phyloP scores from a whole-genome alignment of 2,888 invertebrate species.

The Folsomia candida region DNA sequence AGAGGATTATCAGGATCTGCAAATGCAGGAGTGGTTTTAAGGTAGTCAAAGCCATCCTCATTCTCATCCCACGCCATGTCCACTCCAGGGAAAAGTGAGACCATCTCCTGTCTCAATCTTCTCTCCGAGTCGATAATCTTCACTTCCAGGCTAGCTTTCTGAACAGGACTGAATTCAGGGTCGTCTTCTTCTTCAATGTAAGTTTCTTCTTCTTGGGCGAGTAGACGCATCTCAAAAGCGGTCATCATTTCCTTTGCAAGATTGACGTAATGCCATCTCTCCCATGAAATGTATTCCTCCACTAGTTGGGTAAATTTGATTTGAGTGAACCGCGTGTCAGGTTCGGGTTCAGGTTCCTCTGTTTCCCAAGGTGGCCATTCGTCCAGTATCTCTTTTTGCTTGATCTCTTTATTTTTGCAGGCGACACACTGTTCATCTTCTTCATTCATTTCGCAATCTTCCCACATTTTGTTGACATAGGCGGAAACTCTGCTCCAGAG shows the following conservation, averaged over 20 bases:
- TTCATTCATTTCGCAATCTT: background rate
- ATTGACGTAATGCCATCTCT: background rate
- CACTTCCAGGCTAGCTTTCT: background rate
- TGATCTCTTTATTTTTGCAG: background rate
- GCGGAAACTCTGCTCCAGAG: background rate
- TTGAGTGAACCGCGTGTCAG: no score
- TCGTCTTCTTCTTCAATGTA: background rate
- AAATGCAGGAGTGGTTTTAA: background rate
- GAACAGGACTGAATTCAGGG: background rate
- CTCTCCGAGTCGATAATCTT: background rate
- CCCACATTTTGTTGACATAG: background rate
- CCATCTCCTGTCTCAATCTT: background rate
- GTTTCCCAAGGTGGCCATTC: background rate
- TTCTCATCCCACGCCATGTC: background rate
- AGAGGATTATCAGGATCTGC: background rate
- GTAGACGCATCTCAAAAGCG: background rate
- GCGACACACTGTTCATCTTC: background rate
- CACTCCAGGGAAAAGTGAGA: background rate
- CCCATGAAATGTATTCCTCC: background rate
- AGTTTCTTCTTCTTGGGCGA: background rate
- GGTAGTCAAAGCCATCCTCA: background rate
- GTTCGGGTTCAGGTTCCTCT: background rate
- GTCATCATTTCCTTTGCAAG: background rate
- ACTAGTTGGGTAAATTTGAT: background rate
- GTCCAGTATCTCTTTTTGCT: background rate